Evolutionary conservation across 2,888 invertebrate genomes (phyloP).

Genomic region (Phengaris arion): DNA sequence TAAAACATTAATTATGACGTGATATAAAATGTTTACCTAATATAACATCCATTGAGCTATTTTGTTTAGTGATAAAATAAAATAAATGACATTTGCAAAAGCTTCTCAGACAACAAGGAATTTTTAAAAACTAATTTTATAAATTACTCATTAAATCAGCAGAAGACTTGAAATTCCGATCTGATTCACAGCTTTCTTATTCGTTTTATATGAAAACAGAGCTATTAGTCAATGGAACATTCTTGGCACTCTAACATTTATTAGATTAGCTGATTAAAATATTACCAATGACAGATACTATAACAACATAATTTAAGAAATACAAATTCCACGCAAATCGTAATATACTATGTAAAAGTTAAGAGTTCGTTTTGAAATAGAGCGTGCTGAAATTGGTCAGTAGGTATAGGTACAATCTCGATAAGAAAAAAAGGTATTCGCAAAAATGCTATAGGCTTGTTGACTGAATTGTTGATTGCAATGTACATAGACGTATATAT

Average conservation of each 20-base stretch:
- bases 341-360: neutral
- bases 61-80: no score
- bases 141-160: neutral
- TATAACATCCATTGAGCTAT: no score
- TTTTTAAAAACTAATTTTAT: neutral
- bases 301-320: conserved; percentile 1
- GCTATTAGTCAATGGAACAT: conserved; percentile 12
- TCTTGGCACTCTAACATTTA: conserved; percentile 12
- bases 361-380: neutral
- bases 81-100: no score
- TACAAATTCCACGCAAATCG: neutral
- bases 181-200: neutral
- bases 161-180: neutral
- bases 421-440: no score
- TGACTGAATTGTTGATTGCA: no score
- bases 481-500: no score
- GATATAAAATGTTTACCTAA: no score
- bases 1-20: no score
- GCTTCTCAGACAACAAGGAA: neutral
- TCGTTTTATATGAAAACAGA: neutral
- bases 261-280: conserved; percentile 4
- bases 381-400: no score
- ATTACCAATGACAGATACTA: neutral
- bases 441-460: no score
- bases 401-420: no score